These are phyloP conservation scores for Petrophora chlorosata DNA, from an alignment of 2,888 invertebrate genomes.

Conservation along the genomic window DNA sequence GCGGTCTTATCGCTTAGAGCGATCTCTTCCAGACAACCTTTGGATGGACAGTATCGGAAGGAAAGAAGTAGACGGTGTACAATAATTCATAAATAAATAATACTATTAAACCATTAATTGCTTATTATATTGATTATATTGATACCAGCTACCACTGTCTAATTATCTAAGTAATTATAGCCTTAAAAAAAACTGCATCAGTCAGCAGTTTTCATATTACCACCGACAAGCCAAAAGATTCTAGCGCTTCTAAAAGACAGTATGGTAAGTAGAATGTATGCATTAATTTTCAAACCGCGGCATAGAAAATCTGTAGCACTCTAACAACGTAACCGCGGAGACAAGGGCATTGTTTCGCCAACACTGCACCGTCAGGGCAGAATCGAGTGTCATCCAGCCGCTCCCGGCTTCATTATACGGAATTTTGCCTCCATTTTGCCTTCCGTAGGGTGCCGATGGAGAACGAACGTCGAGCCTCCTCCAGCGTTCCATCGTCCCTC, in stretches of 20 bases:
- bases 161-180: no score
- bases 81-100: no score
- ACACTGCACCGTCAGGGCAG: conserved; percentile 51
- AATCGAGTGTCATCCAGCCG: conserved; percentile 57
- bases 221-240: no score
- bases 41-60: no score
- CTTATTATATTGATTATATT: no score
- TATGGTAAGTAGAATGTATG: background rate
- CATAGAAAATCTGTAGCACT: conserved; percentile 14
- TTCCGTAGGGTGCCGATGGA: background rate
- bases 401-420: conserved; percentile 50
- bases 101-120: no score
- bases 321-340: conserved; percentile 16
- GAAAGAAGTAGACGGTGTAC: no score
- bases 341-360: conserved; percentile 62
- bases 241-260: background rate
- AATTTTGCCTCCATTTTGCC: conserved; percentile 42
- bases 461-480: conserved; percentile 38
- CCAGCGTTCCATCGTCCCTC: conserved; percentile 13
- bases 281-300: conserved; percentile 6
- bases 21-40: no score
- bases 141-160: no score
- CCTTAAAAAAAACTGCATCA: no score
- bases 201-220: no score
- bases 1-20: no score